Evolutionary conservation across 1,140 invertebrate species (phyloP).

Genomic region (Papilio polytes): DNA sequence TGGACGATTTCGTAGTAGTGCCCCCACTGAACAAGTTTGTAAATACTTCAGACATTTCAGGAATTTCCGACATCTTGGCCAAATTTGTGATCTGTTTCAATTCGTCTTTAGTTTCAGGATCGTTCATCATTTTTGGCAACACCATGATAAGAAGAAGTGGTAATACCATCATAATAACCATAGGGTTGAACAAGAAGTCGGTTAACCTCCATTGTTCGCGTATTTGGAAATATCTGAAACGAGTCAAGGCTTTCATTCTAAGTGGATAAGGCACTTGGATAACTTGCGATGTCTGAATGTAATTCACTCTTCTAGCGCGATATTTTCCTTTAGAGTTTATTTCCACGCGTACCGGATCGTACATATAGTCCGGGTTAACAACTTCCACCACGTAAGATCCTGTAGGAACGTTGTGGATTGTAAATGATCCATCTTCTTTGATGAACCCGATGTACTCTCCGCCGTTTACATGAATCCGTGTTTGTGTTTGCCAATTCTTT

Average conservation of each 20-base stretch:
- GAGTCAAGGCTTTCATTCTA: slow-evolving; percentile 92
- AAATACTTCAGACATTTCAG: slow-evolving; percentile 96
- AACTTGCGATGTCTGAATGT: slow-evolving; percentile 95
- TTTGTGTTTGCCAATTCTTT: slow-evolving; percentile 90
- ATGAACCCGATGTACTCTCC: slow-evolving; percentile 95
- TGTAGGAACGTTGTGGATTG: slow-evolving; percentile 94
- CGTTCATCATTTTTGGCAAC: slow-evolving; percentile 98
- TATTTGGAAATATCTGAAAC: slow-evolving; percentile 96
- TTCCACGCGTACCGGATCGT: slow-evolving; percentile 96
- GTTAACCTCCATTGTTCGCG: slow-evolving; percentile 97
- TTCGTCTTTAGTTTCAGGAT: slow-evolving; percentile 97
- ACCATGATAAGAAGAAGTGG: slow-evolving; percentile 96
- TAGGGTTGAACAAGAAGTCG: slow-evolving; percentile 98
- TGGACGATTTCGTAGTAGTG: slow-evolving; percentile 81
- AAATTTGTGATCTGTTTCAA: slow-evolving; percentile 94
- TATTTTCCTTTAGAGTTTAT: slow-evolving; percentile 98
- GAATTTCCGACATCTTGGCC: slow-evolving; percentile 91
- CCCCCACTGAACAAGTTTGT: slow-evolving; percentile 91
- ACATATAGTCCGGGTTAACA: slow-evolving; percentile 94
- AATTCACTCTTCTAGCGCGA: slow-evolving; percentile 96
- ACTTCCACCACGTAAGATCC: slow-evolving; percentile 98
- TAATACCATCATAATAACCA: slow-evolving; percentile 99
- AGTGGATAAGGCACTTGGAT: slow-evolving; percentile 96
- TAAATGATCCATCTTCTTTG: slow-evolving; percentile 96
- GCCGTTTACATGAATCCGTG: slow-evolving; percentile 93